Conservation (phyloP, 2,113 vertebrate species). For the Quiscalus mexicanus region DNA sequence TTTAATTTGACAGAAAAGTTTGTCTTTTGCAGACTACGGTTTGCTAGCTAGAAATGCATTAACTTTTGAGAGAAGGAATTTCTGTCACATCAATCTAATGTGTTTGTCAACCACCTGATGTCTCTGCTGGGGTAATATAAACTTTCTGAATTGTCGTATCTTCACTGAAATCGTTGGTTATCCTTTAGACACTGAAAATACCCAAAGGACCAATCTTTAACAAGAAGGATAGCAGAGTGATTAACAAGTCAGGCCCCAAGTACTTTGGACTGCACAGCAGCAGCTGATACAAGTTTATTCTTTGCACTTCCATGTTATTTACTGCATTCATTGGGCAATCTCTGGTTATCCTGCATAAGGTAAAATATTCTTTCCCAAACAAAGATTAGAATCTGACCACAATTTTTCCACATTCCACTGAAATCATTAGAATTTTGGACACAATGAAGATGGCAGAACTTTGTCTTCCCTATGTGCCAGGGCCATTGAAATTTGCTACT, state of each 20-base stretch:
- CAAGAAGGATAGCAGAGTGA: not conserved
- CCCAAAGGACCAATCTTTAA: not conserved
- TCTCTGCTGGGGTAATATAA: not conserved
- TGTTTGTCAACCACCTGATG: not conserved
- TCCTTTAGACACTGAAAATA: not conserved
- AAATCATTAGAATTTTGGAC: not conserved
- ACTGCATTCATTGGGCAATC: not conserved
- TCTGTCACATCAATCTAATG: not conserved
- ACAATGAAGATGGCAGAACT: not conserved
- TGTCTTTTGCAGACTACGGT: not conserved
- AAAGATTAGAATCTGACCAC: not conserved
- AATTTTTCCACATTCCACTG: not conserved
- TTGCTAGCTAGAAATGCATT: not conserved
- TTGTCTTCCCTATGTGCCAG: not conserved
- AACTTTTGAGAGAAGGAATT: not conserved
- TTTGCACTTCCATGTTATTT: not conserved
- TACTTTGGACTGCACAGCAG: not conserved
- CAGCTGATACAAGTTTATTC: not conserved
- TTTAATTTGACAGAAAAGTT: slow-evolving; percentile 3
- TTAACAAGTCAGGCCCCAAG: not conserved
- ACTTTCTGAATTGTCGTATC: not conserved
- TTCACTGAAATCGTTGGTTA: not conserved
- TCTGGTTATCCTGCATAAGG: not conserved
- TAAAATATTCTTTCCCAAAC: not conserved
- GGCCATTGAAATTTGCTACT: not conserved